These are phyloP conservation scores for Ciona savignyi DNA, from an alignment of 23 tunicate species.

Conservation along the genomic window DNA sequence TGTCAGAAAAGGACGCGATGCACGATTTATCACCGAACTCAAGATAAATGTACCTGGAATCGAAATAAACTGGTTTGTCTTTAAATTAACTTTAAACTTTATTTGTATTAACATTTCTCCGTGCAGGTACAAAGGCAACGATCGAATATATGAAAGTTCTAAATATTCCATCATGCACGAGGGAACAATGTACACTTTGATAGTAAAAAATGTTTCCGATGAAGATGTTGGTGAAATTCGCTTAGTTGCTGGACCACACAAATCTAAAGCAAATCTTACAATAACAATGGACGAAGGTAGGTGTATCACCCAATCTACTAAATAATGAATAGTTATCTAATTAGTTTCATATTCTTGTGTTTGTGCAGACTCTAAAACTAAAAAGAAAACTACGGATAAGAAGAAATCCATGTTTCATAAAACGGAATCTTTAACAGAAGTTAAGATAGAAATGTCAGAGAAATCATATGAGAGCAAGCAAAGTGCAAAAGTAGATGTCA, in stretches of 20 bases:
- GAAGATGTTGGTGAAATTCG: slow-evolving; percentile 63
- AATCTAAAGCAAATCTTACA: slow-evolving; percentile 44
- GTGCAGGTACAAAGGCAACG: slow-evolving; percentile 76
- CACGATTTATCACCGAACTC: slow-evolving; percentile 60
- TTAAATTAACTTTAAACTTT: too few relatives aligned
- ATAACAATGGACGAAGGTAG: neutral
- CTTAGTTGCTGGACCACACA: slow-evolving; percentile 77
- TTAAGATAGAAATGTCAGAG: slow-evolving; percentile 3
- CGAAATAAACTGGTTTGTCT: slow-evolving; percentile 87
- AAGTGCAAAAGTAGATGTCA: neutral
- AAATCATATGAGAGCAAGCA: neutral
- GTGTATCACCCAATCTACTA: neutral
- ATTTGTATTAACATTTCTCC: neutral
- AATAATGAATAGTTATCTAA: neutral
- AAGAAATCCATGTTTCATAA: neutral
- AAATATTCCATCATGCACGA: slow-evolving; percentile 67
- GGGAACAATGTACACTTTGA: slow-evolving; percentile 44
- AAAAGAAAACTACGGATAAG: neutral
- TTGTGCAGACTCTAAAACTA: slow-evolving; percentile 2
- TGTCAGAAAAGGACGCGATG: slow-evolving; percentile 47
- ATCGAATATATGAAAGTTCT: slow-evolving; percentile 39
- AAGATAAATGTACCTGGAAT: slow-evolving; percentile 68
- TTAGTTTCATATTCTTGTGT: neutral
- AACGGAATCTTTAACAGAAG: neutral
- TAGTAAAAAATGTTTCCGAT: slow-evolving; percentile 53